Base-by-base conservation (phyloP, 2,888 invertebrate species). In the Carabus problematicus region DNA sequence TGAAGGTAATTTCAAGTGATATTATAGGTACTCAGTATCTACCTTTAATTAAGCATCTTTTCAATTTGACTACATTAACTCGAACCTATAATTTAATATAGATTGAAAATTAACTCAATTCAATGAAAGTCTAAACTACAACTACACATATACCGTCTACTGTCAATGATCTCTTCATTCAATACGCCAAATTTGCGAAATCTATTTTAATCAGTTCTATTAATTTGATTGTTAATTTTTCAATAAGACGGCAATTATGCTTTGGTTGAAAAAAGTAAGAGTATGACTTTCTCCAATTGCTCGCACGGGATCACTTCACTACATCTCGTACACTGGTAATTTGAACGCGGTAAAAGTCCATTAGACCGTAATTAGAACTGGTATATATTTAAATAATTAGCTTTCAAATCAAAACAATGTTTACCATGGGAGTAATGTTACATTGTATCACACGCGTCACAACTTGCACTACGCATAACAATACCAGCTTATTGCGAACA, bases 341-440 rank as follows among this genome's bases (percentile, higher is more conserved):
- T 63, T 54, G 52, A 40, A 45, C 45, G 7, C n/a, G 40, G 66
- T 66, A 66, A 66, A 66, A 66, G 66, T 66, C 43, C 59, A 58
- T 59, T 58, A 58, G 39, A 58, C 64, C 14, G 47, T 58, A 66
- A 66, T 66, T 66, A 66, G 66, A 66, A 66, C 58, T 49, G 59
- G 66, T 56, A 56, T 59, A 66, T 45, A 66, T 66, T 66, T 49
- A 64, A 39, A 59, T 66, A 66, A 66, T 66, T 66, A 59, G 58
- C 66, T 63, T 63, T 63, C 63, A 49, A 52, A 54, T 54, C 54
- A 49, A 63, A 54, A 63, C 63, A 63, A 63, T 45, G 45, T 12
- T 14, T 12, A 12, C n/a, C 45, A 12, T 12, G 45, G 45, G 45
- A 45, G 14, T 45, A 45, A 12, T 12, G 14, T 11, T 12, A 45